Evolutionary conservation across 2,113 vertebrate species (phyloP), one percentile per base, ranked within the genome.

Genomic region (Pluvialis apricaria): DNA sequence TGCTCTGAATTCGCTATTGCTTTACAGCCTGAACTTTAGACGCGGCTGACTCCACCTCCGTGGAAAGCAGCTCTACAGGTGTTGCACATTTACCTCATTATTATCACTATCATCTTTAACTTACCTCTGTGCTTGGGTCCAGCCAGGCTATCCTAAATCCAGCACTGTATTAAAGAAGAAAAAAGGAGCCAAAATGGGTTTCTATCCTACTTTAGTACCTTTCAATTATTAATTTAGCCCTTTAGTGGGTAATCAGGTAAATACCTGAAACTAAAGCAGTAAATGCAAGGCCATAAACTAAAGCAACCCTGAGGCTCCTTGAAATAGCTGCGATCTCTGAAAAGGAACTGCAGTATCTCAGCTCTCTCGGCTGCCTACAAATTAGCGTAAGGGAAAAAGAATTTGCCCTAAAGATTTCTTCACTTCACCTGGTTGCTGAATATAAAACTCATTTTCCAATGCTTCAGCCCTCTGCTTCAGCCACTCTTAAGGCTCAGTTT

Each of bases 211-310:
- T 84, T 82, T 57, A 76, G 60, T 64, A 88, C 60, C 9, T 78
- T 72, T 72, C 70, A 72, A 6, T 57, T 86, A 91, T 42, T 82
- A 91, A 79, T 71, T 76, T 93, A 96, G 88, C 77, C 94, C 86
- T 94, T 95, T 81, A 84, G 55, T 42, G 42, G 45, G 51, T 90
- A 58, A 80, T 70, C 72, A 86, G 75, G 65, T 71, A 92, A 91
- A 78, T 26, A 22, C 38, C 60, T 75, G 68, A 70, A 92, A 83
- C 42, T 42, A 66, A 72, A 49, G 28, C 25, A 54, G 62, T 66
- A 92, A 81, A 81, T 57, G 72, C 36, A 69, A 86, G 68, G 60
- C 80, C 65, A 90, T 78, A 84, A 94, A 88, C 38, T 68, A 76
- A 55, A 89, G 70, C 65, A 58, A 20, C 65, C 88, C 65, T n/a